These are phyloP conservation scores for Pterocles orientalis DNA, from an alignment of 2,113 vertebrate species.

Conservation along the genomic window DNA sequence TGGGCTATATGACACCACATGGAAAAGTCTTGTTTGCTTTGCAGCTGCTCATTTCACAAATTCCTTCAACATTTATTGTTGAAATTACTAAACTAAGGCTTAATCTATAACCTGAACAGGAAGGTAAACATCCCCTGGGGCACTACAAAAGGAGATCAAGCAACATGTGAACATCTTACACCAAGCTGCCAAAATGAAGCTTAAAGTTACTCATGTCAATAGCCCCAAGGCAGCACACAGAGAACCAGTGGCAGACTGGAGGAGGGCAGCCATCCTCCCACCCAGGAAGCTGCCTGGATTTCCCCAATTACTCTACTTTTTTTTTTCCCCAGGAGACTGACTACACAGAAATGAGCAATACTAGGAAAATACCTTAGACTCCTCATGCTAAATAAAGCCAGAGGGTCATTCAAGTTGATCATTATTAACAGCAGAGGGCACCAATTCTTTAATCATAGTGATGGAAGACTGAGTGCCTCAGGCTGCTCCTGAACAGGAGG, in stretches of 20 bases:
- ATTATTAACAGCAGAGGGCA: constrained; percentile 38
- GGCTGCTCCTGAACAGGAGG: not conserved
- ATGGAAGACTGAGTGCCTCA: not conserved
- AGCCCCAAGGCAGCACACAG: not conserved
- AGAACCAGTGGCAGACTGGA: not conserved
- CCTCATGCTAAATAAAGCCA: not conserved
- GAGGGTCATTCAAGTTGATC: not conserved
- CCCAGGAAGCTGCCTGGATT: not conserved
- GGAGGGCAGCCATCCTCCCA: not conserved
- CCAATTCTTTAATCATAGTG: not conserved
- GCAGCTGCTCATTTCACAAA: not conserved
- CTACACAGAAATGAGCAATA: not conserved
- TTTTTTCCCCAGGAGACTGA: not conserved
- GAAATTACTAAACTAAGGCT: not conserved
- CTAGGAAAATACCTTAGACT: not conserved
- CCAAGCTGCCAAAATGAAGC: not conserved
- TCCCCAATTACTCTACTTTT: not conserved
- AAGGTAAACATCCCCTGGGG: not conserved
- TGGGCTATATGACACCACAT: not conserved
- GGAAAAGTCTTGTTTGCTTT: not conserved
- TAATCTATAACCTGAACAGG: not conserved
- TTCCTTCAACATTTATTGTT: not conserved
- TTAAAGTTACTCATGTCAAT: not conserved
- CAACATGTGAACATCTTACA: not conserved
- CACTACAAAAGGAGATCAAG: not conserved